These are phyloP conservation scores for Bolborhynchus lineola DNA, from an alignment of 2,113 vertebrate genomes.

Conservation along the genomic window DNA sequence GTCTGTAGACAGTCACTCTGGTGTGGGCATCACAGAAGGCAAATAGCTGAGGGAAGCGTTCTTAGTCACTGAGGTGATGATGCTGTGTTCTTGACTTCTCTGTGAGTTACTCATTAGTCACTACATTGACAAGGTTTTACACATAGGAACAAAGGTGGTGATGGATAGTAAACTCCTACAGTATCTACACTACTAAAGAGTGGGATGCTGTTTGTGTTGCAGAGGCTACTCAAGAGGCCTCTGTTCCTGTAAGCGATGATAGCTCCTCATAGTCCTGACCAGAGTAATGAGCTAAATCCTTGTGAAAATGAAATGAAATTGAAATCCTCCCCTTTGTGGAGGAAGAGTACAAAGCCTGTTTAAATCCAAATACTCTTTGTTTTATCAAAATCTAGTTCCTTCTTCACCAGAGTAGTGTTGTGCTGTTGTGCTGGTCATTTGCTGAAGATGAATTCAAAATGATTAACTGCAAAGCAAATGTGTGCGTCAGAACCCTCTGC, in stretches of 20 bases:
- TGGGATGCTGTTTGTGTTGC: background rate
- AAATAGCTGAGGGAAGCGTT: background rate
- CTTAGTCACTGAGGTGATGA: no score
- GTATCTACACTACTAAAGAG: background rate
- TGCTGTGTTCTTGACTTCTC: background rate
- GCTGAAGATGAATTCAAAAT: background rate
- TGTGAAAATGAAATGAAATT: rapidly evolving
- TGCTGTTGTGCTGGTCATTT: background rate
- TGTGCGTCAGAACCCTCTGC: background rate
- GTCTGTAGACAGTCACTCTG: rapidly evolving
- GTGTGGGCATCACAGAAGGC: background rate
- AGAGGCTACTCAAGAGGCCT: background rate
- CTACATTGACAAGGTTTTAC: rapidly evolving
- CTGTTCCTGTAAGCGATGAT: background rate
- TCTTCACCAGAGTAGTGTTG: background rate
- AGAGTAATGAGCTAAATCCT: background rate
- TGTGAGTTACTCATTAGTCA: background rate
- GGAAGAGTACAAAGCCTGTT: background rate
- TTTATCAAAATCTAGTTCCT: background rate
- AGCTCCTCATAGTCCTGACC: background rate
- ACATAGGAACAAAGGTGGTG: rapidly evolving
- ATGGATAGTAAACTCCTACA: background rate
- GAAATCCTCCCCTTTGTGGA: background rate
- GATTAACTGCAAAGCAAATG: background rate
- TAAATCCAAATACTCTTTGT: background rate